Evolutionary conservation across 2,888 invertebrate species (phyloP), one percentile per base, ranked within the genome.

Genomic region (Liposcelis brunnea): DNA sequence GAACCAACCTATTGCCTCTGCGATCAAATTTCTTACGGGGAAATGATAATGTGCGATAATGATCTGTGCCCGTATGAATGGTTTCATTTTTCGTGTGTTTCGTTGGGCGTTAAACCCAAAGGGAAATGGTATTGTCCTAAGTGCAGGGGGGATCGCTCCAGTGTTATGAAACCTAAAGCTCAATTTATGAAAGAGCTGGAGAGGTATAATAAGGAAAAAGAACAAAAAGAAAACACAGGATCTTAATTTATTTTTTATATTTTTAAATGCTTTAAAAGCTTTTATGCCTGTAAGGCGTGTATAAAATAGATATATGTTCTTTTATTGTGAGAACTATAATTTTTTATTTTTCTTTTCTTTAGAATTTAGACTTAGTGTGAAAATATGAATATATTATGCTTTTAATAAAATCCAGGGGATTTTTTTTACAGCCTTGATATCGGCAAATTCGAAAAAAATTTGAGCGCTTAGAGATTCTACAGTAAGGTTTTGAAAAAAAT

Each of bases 1-100:
- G 95, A 95, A 62, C 94, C 94, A 0, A 87, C 91, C 1, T 95
- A 95, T 61, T 95, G 95, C 65, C 74, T 94, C 21, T 95, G 94
- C 64, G 90, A 93, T 67, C 84, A 72, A 59, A 89, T 91, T 57
- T 94, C 94, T 0, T 95, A 89, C 59, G 97, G 97, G 42, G 95
- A 97, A 65, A 97, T 97, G 97, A 94, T 97, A 55, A 79, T 94
- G 49, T 97, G 97, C 62, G 97, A 97, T 68, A 95, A 97, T 63
- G 91, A 93, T 59, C 70, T 89, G 47, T 95, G 97, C 61, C 85
- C 86, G 16, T 93, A 95, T 51, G 95, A 97, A 64, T 97, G 95
- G 95, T 97, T 94, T 67, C 95, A 97, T 61, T 97, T 95, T 64
- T 86, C 89, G 1, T 97, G 95, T 61, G 94, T 97, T 6, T 80